Percentiles rank a stretch among this genome's conserved stretches.
These are phyloP conservation scores for Sapayoa aenigma DNA, from an alignment of 2,113 vertebrate genomes.

Conservation along the genomic window DNA sequence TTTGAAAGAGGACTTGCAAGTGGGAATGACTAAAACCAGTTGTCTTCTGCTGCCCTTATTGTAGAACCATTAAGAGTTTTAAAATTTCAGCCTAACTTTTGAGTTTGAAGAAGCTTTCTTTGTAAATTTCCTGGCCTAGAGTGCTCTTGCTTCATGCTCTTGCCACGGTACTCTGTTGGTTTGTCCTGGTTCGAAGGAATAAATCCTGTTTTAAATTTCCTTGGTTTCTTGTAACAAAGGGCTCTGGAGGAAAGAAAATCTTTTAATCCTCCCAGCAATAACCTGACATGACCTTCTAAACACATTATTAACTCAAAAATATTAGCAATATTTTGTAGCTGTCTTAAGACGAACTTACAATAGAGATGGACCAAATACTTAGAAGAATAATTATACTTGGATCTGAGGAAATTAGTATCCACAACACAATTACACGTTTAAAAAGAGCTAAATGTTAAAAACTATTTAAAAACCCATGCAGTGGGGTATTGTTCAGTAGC, in stretches of 20 bases:
- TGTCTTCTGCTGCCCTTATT: constrained; percentile 29
- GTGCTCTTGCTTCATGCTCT: constrained; percentile 63
- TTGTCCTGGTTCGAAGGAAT: constrained; percentile 67
- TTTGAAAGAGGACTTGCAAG: background rate
- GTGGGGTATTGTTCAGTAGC: constrained; percentile 46
- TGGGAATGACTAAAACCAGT: constrained; percentile 39
- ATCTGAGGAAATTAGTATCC: background rate
- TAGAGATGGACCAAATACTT: constrained; percentile 1
- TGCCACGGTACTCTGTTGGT: constrained; percentile 55
- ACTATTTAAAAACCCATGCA: constrained; percentile 10
- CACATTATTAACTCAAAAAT: constrained; percentile 50
- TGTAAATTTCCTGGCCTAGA: constrained; percentile 68
- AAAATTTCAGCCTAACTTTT: constrained; percentile 60
- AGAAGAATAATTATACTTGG: background rate
- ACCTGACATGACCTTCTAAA: constrained; percentile 73
- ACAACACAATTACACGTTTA: constrained; percentile 37
- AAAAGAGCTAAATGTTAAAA: constrained; percentile 37
- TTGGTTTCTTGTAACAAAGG: constrained; percentile 72
- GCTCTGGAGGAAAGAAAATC: constrained; percentile 68
- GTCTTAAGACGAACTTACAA: constrained; percentile 39
- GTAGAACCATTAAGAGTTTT: constrained; percentile 56
- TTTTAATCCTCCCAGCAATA: constrained; percentile 69
- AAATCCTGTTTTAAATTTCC: constrained; percentile 78
- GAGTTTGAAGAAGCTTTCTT: constrained; percentile 60
- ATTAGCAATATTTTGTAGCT: constrained; percentile 56